Evolutionary conservation across 2,113 vertebrate species (phyloP).

Genomic region (Rhipidura dahli): DNA sequence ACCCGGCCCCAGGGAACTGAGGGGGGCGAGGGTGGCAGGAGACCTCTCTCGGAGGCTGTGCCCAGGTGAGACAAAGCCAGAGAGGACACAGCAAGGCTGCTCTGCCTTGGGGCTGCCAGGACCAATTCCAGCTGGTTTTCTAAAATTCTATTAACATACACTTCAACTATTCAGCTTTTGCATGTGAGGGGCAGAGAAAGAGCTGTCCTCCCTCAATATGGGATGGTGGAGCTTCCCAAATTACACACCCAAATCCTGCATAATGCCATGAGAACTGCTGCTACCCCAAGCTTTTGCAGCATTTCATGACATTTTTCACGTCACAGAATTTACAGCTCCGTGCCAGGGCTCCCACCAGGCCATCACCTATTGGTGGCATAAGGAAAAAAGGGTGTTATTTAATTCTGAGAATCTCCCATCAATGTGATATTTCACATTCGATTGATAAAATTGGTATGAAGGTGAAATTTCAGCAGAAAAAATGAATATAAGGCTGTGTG

Average conservation of each 20-base stretch:
- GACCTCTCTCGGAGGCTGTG: rapidly evolving
- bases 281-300: background rate
- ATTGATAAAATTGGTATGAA: background rate
- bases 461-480: background rate
- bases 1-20: rapidly evolving
- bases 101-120: background rate
- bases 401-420: background rate
- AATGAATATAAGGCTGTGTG: background rate
- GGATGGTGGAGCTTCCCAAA: background rate
- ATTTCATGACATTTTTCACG: background rate
- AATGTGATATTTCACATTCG: background rate
- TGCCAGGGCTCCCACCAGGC: background rate
- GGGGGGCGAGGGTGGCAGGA: background rate
- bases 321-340: background rate
- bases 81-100: background rate
- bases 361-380: background rate
- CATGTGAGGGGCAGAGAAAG: background rate
- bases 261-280: background rate
- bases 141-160: background rate
- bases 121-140: background rate
- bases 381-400: background rate
- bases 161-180: background rate
- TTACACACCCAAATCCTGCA: background rate
- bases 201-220: background rate
- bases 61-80: background rate